Evolutionary conservation across 2,797 vertebrate species (phyloP).

Genomic region (Dermochelys coriacea): DNA sequence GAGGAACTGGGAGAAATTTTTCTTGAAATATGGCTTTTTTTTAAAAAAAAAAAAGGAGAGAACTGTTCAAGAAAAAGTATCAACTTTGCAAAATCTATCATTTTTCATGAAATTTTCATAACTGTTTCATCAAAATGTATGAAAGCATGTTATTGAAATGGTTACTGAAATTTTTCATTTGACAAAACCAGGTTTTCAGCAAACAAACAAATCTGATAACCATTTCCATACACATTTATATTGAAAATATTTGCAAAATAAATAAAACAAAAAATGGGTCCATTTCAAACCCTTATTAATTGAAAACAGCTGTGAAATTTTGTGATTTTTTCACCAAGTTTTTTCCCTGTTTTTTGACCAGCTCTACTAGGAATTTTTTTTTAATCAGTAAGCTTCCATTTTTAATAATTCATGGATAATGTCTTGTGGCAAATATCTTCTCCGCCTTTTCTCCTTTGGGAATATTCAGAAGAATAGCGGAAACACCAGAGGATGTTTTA

Average conservation of each 20-base stretch:
- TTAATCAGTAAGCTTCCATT: neutral
- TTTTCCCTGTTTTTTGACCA: neutral
- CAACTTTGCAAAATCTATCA: neutral
- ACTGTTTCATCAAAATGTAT: neutral
- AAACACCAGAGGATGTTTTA: neutral
- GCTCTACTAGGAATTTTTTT: neutral
- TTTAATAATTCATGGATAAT: neutral
- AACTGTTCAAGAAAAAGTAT: neutral
- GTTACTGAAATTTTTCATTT: neutral
- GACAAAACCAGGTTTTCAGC: neutral
- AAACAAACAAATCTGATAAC: neutral
- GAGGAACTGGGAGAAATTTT: neutral
- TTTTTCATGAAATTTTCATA: neutral
- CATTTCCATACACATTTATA: neutral
- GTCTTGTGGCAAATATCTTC: neutral
- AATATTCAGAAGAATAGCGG: neutral
- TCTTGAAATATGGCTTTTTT: neutral
- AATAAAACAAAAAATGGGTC: neutral
- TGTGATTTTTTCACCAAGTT: neutral
- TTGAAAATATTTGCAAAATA: neutral
- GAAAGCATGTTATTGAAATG: neutral
- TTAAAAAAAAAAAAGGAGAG: neutral
- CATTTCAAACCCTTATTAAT: neutral
- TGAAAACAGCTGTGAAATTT: neutral
- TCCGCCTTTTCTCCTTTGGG: neutral